These are phyloP conservation scores for Zonotrichia leucophrys DNA, from an alignment of 2,113 vertebrate species.

Conservation along the genomic window DNA sequence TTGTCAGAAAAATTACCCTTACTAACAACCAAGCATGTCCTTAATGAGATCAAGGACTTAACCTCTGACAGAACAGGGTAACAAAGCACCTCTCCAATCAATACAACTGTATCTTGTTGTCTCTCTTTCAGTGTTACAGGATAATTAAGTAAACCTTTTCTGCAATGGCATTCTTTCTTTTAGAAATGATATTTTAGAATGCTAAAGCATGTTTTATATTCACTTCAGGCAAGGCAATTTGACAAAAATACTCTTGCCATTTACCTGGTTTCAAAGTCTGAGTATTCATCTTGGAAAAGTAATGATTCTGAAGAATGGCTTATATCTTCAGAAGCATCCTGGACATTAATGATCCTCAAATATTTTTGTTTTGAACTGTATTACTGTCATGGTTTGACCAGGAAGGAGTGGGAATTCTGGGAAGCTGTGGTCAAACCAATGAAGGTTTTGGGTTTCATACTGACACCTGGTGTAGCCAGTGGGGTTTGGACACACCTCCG, in stretches of 20 bases:
- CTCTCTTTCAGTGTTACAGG: not conserved
- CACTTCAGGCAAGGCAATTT: not conserved
- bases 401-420: too few relatives aligned
- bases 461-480: too few relatives aligned
- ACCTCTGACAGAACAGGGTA: not conserved
- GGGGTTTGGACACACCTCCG: too few relatives aligned
- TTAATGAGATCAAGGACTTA: constrained; percentile 9
- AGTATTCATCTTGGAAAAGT: not conserved
- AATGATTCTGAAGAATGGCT: not conserved
- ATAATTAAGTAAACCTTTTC: not conserved
- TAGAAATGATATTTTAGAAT: not conserved
- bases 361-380: not conserved
- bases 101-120: not conserved
- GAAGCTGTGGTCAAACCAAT: too few relatives aligned
- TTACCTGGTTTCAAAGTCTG: not conserved
- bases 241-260: not conserved
- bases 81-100: not conserved
- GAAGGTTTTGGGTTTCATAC: too few relatives aligned
- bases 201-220: not conserved
- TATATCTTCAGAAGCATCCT: not conserved
- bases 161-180: not conserved
- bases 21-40: not conserved
- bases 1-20: not conserved
- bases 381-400: too few relatives aligned
- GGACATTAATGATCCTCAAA: not conserved